Percentiles rank a stretch among this genome's conserved stretches.
Conservation (phyloP, 1,140 invertebrate genomes). For the Lucilia sericata region DNA sequence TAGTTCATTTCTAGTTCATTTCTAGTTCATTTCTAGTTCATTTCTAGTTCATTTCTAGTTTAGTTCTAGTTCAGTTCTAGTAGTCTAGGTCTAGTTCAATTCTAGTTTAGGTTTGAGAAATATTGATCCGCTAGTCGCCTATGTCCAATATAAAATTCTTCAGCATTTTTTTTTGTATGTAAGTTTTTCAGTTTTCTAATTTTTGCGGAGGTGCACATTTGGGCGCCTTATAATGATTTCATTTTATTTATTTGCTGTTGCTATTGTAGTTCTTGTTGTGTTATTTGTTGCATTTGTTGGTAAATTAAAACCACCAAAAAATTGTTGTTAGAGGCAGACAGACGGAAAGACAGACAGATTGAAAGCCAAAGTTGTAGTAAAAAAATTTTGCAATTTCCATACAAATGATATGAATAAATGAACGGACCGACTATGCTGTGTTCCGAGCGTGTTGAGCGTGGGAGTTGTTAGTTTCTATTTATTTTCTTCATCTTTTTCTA, state of each 20-base stretch:
- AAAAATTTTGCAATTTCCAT: constrained; percentile 1
- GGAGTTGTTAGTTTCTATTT: constrained; percentile 25
- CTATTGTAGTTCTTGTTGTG: background rate
- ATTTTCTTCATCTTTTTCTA: background rate
- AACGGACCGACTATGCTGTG: no score
- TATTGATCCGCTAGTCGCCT: background rate
- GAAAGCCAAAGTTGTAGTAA: background rate
- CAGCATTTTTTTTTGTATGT: background rate
- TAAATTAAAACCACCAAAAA: constrained; percentile 1
- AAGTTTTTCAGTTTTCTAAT: background rate
- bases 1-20: no score
- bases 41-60: no score
- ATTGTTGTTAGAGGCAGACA: background rate
- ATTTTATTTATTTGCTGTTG: background rate
- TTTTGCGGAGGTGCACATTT: constrained; percentile 25
- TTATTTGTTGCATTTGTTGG: constrained; percentile 20
- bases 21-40: no score
- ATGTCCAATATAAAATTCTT: background rate
- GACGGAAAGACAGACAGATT: background rate
- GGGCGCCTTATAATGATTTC: constrained; percentile 23
- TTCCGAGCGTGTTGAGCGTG: background rate
- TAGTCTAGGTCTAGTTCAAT: no score
- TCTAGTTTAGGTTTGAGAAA: no score
- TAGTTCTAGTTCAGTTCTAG: no score
- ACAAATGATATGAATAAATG: background rate